Conservation (phyloP, 2,888 invertebrate genomes). For the Sphaerophoria rueppellii region DNA sequence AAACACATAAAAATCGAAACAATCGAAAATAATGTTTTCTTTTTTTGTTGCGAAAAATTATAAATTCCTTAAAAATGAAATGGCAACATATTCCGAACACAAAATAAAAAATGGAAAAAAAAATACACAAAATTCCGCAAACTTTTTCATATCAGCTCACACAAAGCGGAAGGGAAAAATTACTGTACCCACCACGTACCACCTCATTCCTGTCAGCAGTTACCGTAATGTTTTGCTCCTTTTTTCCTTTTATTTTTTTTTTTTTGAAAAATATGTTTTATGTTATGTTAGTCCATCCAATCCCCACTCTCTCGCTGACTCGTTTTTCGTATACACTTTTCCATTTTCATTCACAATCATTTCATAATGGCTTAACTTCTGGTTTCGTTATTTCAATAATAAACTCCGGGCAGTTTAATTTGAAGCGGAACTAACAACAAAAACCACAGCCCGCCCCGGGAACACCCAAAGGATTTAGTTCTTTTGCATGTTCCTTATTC, state of each 20-base stretch:
- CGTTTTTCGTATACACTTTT: constrained; percentile 1
- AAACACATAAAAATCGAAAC: constrained; percentile 59
- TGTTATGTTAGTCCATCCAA: constrained; percentile 28
- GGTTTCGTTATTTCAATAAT: constrained; percentile 68
- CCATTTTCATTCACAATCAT: constrained; percentile 1
- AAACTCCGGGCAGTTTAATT: constrained; percentile 62
- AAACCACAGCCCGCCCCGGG: constrained; percentile 35
- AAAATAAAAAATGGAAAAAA: not conserved
- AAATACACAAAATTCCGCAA: not conserved
- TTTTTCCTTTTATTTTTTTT: not conserved
- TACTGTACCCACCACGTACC: constrained; percentile 3
- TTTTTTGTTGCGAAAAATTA: constrained; percentile 19
- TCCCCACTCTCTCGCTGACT: not conserved
- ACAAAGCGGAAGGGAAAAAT: constrained; percentile 16
- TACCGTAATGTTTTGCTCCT: not conserved
- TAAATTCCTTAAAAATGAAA: constrained; percentile 43
- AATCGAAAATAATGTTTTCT: constrained; percentile 25
- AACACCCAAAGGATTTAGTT: constrained; percentile 55
- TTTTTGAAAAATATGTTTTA: constrained; percentile 7
- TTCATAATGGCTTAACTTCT: constrained; percentile 67
- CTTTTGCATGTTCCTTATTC: constrained; percentile 33
- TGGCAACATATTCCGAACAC: constrained; percentile 15
- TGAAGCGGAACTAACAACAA: constrained; percentile 42
- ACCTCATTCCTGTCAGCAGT: not conserved
- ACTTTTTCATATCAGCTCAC: constrained; percentile 11